Conservation (phyloP, 2,888 invertebrate species). For the Allophyes oxyacanthae region DNA sequence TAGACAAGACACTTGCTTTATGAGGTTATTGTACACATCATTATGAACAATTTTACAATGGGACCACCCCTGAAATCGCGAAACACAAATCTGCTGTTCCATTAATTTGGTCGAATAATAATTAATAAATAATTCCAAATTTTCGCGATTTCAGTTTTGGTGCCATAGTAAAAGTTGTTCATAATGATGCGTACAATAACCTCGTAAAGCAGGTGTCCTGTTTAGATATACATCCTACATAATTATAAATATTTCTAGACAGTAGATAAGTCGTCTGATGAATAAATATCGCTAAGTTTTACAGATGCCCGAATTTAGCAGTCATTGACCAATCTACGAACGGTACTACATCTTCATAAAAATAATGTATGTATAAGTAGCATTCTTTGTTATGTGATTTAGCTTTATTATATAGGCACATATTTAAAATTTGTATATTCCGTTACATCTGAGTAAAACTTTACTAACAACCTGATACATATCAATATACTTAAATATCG, state of each 20-base stretch:
- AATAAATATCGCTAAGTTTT: constrained; percentile 1
- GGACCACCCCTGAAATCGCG: too few relatives aligned
- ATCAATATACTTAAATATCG: constrained; percentile 21
- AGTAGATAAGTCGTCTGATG: background rate
- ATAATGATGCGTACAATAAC: too few relatives aligned
- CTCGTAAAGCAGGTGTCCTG: too few relatives aligned
- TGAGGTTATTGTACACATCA: too few relatives aligned
- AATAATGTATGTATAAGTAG: constrained; percentile 45
- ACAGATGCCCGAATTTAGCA: background rate
- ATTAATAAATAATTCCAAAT: too few relatives aligned
- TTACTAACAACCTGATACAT: constrained; percentile 20
- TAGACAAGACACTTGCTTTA: too few relatives aligned
- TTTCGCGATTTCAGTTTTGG: too few relatives aligned
- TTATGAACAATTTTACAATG: too few relatives aligned
- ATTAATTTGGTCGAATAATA: too few relatives aligned
- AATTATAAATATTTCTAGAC: constrained; percentile 7
- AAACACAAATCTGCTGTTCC: too few relatives aligned
- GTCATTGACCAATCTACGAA: constrained; percentile 17
- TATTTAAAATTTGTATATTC: constrained; percentile 30
- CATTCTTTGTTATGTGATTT: constrained; percentile 24
- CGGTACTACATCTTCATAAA: constrained; percentile 29
- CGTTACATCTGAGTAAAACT: constrained; percentile 22
- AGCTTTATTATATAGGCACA: constrained; percentile 47
- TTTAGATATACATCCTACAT: too few relatives aligned
- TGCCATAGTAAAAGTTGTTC: too few relatives aligned